Conservation (phyloP, 2,113 vertebrate genomes). For the Haliaeetus leucogaster region DNA sequence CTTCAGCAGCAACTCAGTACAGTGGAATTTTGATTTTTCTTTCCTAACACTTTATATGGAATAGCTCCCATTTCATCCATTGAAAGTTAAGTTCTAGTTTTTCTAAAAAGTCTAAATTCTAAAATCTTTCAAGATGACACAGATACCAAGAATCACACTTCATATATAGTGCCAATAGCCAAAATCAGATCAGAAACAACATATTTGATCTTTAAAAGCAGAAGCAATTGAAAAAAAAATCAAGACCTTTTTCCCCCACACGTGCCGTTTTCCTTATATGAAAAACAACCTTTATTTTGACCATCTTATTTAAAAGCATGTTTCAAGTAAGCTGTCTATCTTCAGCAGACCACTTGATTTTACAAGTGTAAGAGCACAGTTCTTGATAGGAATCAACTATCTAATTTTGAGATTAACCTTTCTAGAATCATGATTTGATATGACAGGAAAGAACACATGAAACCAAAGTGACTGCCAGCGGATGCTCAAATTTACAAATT, state of each 20-base stretch:
- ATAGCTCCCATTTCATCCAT: background rate
- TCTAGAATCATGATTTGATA: accelerated
- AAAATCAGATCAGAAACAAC: background rate
- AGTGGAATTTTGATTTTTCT: background rate
- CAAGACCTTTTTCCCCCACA: background rate
- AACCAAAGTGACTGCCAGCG: background rate
- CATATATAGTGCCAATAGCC: background rate
- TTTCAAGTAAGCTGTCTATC: background rate
- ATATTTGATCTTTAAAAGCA: background rate
- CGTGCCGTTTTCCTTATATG: accelerated
- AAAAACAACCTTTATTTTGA: background rate
- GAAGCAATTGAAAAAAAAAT: background rate
- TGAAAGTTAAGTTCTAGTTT: background rate
- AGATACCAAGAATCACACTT: background rate
- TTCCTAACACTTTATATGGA: background rate
- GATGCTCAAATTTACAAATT: background rate
- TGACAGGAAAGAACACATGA: background rate
- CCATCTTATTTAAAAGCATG: background rate
- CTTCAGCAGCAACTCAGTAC: background rate
- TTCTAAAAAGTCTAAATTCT: background rate
- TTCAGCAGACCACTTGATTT: background rate
- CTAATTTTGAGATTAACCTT: background rate
- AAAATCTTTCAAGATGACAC: background rate
- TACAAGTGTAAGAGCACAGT: background rate
- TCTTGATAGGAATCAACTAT: background rate